A percentile compares a stretch with the other conserved stretches of the same genome.
Evolutionary conservation across 1,140 invertebrate species (phyloP).

Genomic region (Trachymyrmex septentrionalis): DNA sequence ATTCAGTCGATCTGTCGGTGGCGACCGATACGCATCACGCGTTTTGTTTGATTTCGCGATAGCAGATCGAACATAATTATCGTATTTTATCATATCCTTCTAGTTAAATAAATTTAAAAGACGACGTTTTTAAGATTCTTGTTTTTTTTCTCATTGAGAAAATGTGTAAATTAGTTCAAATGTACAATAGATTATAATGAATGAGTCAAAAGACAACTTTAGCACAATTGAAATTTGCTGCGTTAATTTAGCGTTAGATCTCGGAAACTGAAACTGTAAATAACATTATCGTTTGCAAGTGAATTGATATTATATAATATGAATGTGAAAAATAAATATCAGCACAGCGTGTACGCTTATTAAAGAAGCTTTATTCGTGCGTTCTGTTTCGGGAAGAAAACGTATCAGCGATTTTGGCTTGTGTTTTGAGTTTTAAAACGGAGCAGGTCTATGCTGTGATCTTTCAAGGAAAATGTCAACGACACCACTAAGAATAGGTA

Average conservation of each 20-base stretch:
- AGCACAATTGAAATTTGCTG: not conserved
- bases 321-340: not conserved
- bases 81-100: not conserved
- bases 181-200: not conserved
- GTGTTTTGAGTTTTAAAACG: not conserved
- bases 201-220: not conserved
- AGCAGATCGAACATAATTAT: slow-evolving; percentile 16
- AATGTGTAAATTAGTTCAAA: not conserved
- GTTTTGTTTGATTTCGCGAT: slow-evolving; percentile 57
- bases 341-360: not conserved
- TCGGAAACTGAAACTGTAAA: not conserved
- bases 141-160: not conserved
- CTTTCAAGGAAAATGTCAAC: slow-evolving; percentile 71
- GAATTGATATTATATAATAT: slow-evolving; percentile 3
- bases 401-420: not conserved
- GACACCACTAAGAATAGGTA: slow-evolving; percentile 74
- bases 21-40: slow-evolving; percentile 64
- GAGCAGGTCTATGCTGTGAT: slow-evolving; percentile 38
- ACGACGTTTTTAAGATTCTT: not conserved
- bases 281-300: slow-evolving; percentile 13
- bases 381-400: not conserved
- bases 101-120: not conserved
- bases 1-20: slow-evolving; percentile 75
- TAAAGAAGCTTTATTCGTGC: not conserved
- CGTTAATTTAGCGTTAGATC: not conserved